phyloP scores from a whole-genome alignment of 2,797 vertebrate species.

The Tadarida brasiliensis region DNA sequence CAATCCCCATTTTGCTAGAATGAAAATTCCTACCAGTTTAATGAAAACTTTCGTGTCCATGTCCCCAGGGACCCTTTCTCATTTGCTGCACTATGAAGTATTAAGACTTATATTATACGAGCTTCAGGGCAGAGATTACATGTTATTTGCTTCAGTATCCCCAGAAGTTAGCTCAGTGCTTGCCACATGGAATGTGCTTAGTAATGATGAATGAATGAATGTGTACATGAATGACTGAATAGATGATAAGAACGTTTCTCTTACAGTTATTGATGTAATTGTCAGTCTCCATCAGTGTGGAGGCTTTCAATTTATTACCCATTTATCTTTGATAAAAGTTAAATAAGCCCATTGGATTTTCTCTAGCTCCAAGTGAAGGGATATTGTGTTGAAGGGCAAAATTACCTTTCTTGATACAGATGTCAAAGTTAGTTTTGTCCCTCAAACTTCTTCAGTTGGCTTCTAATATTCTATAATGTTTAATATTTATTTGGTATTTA shows the following conservation, averaged over 20 bases:
- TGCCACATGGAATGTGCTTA: background rate
- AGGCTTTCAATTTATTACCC: background rate
- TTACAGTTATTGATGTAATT: background rate
- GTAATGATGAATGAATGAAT: background rate
- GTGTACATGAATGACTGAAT: background rate
- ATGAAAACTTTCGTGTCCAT: background rate
- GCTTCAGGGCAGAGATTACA: background rate
- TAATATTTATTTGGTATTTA: background rate
- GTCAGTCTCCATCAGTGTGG: background rate
- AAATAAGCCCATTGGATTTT: background rate
- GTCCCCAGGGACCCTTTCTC: background rate
- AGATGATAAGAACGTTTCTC: background rate
- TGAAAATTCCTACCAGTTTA: background rate
- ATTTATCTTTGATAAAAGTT: background rate
- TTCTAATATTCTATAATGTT: background rate
- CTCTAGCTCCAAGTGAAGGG: background rate
- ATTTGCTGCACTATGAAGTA: background rate
- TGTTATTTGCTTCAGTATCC: background rate
- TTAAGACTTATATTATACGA: background rate
- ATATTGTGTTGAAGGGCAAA: background rate
- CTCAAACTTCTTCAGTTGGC: background rate
- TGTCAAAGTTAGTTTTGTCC: background rate
- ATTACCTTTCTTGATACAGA: background rate
- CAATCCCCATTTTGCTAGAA: background rate
- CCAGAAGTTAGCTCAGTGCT: background rate